Conservation (phyloP, 2,797 vertebrate genomes). For the Takifugu rubripes region DNA sequence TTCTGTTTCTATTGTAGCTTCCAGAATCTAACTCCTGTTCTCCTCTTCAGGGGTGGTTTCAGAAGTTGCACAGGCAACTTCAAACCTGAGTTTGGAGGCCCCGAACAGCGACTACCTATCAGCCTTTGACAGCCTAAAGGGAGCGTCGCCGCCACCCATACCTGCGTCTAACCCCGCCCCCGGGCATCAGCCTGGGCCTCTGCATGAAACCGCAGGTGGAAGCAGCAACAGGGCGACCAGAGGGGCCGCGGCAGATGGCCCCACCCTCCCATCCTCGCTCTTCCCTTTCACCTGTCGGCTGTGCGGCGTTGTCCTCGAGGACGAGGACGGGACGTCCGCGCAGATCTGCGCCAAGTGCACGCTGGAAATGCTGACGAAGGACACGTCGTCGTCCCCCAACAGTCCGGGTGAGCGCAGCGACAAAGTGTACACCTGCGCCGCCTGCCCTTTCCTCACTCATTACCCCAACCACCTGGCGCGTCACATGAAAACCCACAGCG, state of each 20-base stretch:
- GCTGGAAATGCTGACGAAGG: slow-evolving; percentile 83
- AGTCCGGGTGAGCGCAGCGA: slow-evolving; percentile 77
- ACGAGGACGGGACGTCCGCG: slow-evolving; percentile 83
- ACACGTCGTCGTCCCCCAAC: slow-evolving; percentile 64
- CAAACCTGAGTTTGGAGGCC: slow-evolving; percentile 72
- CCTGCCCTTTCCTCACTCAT: slow-evolving; percentile 93
- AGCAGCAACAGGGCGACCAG: slow-evolving; percentile 36
- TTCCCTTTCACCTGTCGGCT: slow-evolving; percentile 90
- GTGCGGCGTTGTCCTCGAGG: slow-evolving; percentile 87
- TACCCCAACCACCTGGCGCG: slow-evolving; percentile 97
- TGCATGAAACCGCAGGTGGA: slow-evolving; percentile 40
- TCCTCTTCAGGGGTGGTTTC: slow-evolving; percentile 28
- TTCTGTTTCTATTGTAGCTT: too few relatives aligned
- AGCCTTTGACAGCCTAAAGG: slow-evolving; percentile 72
- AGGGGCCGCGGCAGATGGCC: slow-evolving; percentile 38
- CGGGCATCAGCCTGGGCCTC: slow-evolving; percentile 49
- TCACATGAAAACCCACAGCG: slow-evolving; percentile 98
- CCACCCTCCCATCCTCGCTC: slow-evolving; percentile 78
- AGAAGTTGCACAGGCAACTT: slow-evolving; percentile 71
- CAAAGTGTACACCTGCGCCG: slow-evolving; percentile 88
- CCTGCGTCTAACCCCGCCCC: slow-evolving; percentile 56
- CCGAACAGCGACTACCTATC: slow-evolving; percentile 80
- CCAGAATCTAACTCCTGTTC: neutral
- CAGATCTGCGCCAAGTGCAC: slow-evolving; percentile 90
- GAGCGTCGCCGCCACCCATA: slow-evolving; percentile 60